A percentile compares a stretch with the other conserved stretches of the same genome.
Evolutionary conservation across 2,888 invertebrate species (phyloP).

Genomic region (Catocala nupta): DNA sequence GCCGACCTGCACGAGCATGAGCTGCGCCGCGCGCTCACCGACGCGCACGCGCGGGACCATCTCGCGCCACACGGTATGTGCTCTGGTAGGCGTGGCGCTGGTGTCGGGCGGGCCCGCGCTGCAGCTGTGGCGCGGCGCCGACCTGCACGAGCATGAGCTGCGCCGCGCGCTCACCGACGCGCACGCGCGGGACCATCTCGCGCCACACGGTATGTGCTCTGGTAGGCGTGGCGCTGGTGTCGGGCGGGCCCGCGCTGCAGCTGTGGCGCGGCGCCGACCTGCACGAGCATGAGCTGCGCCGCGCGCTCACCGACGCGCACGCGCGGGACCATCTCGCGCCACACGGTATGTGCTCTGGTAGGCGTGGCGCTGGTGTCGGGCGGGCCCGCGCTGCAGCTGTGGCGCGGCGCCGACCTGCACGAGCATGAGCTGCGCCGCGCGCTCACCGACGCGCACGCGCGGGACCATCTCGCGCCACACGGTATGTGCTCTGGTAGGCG

Average conservation of each 20-base stretch:
- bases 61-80: slow-evolving; percentile 53
- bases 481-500: slow-evolving; percentile 34
- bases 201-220: slow-evolving; percentile 50
- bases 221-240: slow-evolving; percentile 77
- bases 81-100: slow-evolving; percentile 68
- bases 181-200: slow-evolving; percentile 79
- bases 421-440: slow-evolving; percentile 92
- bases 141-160: slow-evolving; percentile 92
- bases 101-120: slow-evolving; percentile 91
- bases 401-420: slow-evolving; percentile 92
- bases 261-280: slow-evolving; percentile 93
- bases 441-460: slow-evolving; percentile 90
- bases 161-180: slow-evolving; percentile 91
- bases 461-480: slow-evolving; percentile 52
- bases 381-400: slow-evolving; percentile 94
- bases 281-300: slow-evolving; percentile 92
- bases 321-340: slow-evolving; percentile 66
- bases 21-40: slow-evolving; percentile 90
- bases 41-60: slow-evolving; percentile 87
- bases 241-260: slow-evolving; percentile 93
- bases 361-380: slow-evolving; percentile 86
- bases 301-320: slow-evolving; percentile 91
- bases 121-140: slow-evolving; percentile 93
- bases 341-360: slow-evolving; percentile 44
- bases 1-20: slow-evolving; percentile 92